Base-by-base conservation (phyloP, 2,888 invertebrate genomes). In the Mesorhabditis sp. region DNA sequence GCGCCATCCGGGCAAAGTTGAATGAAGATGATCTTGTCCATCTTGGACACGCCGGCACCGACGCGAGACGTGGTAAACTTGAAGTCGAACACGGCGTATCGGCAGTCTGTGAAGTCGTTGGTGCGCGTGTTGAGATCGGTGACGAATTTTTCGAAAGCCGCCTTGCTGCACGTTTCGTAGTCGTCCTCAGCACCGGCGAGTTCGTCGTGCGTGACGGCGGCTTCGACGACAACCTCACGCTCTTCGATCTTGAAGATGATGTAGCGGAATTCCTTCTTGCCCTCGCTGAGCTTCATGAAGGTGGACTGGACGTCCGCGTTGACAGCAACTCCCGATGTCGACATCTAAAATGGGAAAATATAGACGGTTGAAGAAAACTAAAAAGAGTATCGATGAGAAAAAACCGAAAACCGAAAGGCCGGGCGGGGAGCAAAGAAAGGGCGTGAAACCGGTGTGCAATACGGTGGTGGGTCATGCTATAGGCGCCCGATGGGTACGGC, bases 1-100 rank as follows among this genome's bases (percentile, higher is more conserved):
- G 97, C 95, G 88, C 93, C 93, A 89, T 97, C 96, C 65, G 96
- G 96, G 90, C 95, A 95, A 87, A 95, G 95, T 87, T 93, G 93
- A 93, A 96, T 94, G 87, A 95, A 91, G 90, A 96, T 93, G 84
- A 95, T 89, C 88, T 95, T 95, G 89, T 95, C 94, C 91, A 95
- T 95, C 91, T 94, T 95, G 81, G 89, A 89, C 87, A 94, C 94
- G 81, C 94, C 93, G 85, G 95, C 95, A 87, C 95, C 95, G 88
- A 95, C 94, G 69, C 86, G 83, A 43, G 75, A 78, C 71, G 95
- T 94, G 89, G 93, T 93, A 89, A 95, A 97, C 89, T 95, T 94
- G 87, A 96, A 96, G 88, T 98, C 97, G 88, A 93, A 97, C n/a
- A 88, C 87, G 76, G 95, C 96, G 88, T 97, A 98, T 89, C 97